Percentiles rank a stretch among this genome's conserved stretches.
Evolutionary conservation across 2,888 invertebrate genomes (phyloP).

Genomic region (Temnothorax rugatulus): DNA sequence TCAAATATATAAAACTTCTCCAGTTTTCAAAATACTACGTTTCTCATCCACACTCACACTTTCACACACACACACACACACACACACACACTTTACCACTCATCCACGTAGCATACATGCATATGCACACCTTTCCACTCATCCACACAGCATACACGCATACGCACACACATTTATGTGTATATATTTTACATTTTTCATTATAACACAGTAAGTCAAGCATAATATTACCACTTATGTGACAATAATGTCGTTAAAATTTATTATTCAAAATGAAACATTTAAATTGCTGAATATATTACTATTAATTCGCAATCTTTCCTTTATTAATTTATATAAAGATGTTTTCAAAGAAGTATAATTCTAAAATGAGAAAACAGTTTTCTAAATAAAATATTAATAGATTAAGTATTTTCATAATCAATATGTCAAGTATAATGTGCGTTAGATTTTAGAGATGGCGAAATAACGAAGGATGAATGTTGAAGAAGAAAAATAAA

Average conservation of each 20-base stretch:
- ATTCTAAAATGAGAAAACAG: background rate
- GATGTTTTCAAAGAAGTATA: background rate
- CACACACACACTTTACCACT: background rate
- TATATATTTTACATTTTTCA: background rate
- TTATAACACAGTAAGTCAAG: slow-evolving; percentile 11
- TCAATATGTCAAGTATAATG: background rate
- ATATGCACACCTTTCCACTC: background rate
- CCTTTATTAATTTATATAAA: background rate
- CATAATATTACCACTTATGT: background rate
- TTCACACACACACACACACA: too few species aligned
- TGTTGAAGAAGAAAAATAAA: background rate
- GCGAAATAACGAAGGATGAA: background rate
- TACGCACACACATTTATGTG: background rate
- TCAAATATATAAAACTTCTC: slow-evolving; percentile 1
- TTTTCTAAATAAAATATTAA: slow-evolving; percentile 15
- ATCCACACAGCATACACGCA: background rate
- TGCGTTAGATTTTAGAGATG: background rate
- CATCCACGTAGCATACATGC: too few species aligned
- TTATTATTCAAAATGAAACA: background rate
- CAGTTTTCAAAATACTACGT: background rate
- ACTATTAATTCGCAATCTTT: background rate
- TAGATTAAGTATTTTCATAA: background rate
- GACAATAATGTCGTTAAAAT: background rate
- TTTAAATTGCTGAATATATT: background rate
- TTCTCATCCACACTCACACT: background rate